Conservation (phyloP, 2,797 vertebrate genomes). For the Galaxias olidus region DNA sequence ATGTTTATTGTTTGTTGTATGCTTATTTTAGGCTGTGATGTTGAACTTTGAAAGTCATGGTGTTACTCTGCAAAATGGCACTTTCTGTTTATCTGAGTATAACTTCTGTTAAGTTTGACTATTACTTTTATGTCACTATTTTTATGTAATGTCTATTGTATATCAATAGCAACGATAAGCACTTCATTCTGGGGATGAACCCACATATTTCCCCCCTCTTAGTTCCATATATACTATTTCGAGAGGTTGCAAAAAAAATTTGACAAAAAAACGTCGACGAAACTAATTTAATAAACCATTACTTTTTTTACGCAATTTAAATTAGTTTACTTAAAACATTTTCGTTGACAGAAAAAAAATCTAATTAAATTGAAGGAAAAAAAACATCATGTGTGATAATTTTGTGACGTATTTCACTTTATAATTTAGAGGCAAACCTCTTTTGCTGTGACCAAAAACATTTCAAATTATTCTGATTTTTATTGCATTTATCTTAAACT, state of each 20-base stretch:
- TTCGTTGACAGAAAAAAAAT: neutral
- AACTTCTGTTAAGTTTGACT: conserved; percentile 44
- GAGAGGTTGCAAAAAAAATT: conserved; percentile 38
- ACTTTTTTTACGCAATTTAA: neutral
- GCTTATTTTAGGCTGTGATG: conserved; percentile 83
- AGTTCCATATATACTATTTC: conserved; percentile 50
- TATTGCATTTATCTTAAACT: conserved; percentile 34
- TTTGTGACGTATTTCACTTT: conserved; percentile 14
- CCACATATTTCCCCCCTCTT: conserved; percentile 42
- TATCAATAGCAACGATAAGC: conserved; percentile 78
- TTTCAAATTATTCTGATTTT: conserved; percentile 58
- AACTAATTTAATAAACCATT: neutral
- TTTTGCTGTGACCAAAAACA: conserved; percentile 89
- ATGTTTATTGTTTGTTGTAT: conserved; percentile 79
- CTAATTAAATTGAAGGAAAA: conserved; percentile 7
- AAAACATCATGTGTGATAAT: neutral
- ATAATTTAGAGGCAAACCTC: conserved; percentile 39
- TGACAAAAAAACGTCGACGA: neutral
- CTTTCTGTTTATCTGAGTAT: conserved; percentile 76
- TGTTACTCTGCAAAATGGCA: conserved; percentile 82
- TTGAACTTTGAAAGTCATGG: conserved; percentile 78
- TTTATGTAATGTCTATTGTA: conserved; percentile 64
- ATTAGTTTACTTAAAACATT: neutral
- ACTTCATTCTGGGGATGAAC: conserved; percentile 76
- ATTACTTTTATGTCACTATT: conserved; percentile 71